A percentile compares a stretch with the other conserved stretches of the same genome.
These are phyloP conservation scores for Menura novaehollandiae DNA, from an alignment of 2,113 vertebrate species.

Conservation along the genomic window DNA sequence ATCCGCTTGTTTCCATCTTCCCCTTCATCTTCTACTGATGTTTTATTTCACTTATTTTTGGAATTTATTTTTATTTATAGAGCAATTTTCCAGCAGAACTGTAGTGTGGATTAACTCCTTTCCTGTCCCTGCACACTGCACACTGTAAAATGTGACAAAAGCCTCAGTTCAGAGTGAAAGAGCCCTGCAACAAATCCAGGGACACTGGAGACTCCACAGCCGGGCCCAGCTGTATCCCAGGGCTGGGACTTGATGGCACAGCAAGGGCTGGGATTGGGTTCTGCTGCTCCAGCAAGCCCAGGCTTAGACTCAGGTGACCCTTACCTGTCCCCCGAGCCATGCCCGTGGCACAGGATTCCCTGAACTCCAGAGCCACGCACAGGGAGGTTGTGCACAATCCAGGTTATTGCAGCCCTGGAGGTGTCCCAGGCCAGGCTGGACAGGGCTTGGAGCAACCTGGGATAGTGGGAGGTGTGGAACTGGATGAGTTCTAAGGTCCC, in stretches of 20 bases:
- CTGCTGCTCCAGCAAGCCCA: background rate
- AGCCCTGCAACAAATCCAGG: background rate
- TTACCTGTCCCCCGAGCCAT: no score
- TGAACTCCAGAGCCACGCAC: fast-evolving
- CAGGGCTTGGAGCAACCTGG: background rate
- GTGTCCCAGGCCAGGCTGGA: background rate
- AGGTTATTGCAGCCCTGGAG: background rate
- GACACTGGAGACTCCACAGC: background rate
- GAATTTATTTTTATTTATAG: background rate
- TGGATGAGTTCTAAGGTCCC: background rate
- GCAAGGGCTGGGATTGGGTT: background rate
- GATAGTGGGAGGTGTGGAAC: background rate
- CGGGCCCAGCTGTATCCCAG: background rate
- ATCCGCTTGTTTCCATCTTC: background rate
- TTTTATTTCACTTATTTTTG: conserved; percentile 12
- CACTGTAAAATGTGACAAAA: background rate
- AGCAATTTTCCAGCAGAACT: background rate
- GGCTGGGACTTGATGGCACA: background rate
- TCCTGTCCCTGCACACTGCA: background rate
- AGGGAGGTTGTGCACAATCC: fast-evolving
- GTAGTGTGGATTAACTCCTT: background rate
- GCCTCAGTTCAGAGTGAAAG: background rate
- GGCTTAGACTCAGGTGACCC: background rate
- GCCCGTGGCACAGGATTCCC: background rate
- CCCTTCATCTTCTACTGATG: background rate